Conservation (phyloP, 1,140 invertebrate species). For the Uloborus diversus region DNA sequence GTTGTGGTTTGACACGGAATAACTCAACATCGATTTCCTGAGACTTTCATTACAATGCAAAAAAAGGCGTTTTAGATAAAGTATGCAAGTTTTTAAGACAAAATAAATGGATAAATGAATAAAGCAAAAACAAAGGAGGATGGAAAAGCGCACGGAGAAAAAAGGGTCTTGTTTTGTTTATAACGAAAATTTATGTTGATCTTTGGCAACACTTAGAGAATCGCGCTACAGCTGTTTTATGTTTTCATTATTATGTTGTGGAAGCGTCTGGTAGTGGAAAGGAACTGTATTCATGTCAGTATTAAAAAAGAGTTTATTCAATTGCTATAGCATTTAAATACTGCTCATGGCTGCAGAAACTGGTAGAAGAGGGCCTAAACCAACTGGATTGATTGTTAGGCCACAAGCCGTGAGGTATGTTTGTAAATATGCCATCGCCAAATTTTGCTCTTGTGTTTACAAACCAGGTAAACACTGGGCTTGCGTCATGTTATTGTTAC, state of each 20-base stretch:
- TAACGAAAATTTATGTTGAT: too few species aligned
- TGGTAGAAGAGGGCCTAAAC: conserved; percentile 70
- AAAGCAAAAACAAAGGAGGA: too few species aligned
- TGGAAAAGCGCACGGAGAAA: too few species aligned
- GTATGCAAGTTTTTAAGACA: too few species aligned
- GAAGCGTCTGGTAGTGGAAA: background rate
- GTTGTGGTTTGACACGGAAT: too few species aligned
- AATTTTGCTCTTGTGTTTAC: conserved; percentile 11
- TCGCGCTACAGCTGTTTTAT: conserved; percentile 42
- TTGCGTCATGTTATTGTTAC: conserved; percentile 43
- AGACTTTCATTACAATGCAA: too few species aligned
- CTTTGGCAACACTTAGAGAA: too few species aligned
- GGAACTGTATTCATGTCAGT: conserved; percentile 3
- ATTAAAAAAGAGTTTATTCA: background rate
- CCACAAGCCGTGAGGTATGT: conserved; percentile 82
- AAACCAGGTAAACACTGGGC: conserved; percentile 18
- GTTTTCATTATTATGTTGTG: conserved; percentile 36
- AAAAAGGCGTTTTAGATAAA: too few species aligned
- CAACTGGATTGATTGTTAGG: conserved; percentile 76
- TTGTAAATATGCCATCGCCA: background rate
- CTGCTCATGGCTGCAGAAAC: conserved; percentile 81
- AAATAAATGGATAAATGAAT: too few species aligned
- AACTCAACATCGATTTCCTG: too few species aligned
- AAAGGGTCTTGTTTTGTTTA: too few species aligned
- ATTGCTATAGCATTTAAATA: background rate